Conservation (phyloP, 1,140 invertebrate species). For the Cataglyphis hispanica region DNA sequence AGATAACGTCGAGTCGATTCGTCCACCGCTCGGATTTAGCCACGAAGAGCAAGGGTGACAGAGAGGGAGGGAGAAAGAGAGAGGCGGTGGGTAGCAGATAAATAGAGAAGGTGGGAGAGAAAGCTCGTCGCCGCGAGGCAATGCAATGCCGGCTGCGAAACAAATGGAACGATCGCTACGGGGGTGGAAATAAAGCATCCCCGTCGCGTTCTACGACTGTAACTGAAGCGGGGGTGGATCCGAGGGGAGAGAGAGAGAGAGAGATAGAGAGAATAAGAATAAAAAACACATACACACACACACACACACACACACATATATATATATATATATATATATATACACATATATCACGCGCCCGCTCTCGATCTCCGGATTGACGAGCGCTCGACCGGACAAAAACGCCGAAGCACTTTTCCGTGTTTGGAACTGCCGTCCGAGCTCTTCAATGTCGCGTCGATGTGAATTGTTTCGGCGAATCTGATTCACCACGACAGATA, state of each 20-base stretch:
- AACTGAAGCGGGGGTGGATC: constrained; percentile 36
- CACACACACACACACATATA: no score
- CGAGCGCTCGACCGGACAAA: constrained; percentile 75
- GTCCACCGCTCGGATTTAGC: constrained; percentile 75
- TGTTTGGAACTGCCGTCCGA: constrained; percentile 39
- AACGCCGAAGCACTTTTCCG: constrained; percentile 75
- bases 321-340: no score
- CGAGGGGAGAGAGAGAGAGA: background rate
- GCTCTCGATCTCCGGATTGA: constrained; percentile 78
- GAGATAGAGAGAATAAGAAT: constrained; percentile 36
- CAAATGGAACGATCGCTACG: constrained; percentile 82
- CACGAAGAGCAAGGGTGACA: constrained; percentile 56
- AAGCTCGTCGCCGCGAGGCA: constrained; percentile 78
- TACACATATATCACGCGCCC: no score
- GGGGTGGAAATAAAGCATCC: constrained; percentile 81
- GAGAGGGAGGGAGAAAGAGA: constrained; percentile 46
- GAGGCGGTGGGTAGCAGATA: constrained; percentile 45
- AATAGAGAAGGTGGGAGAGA: constrained; percentile 74
- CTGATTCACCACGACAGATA: constrained; percentile 19
- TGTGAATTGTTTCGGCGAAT: constrained; percentile 29
- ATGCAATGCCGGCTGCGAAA: constrained; percentile 79
- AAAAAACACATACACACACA: constrained; percentile 67
- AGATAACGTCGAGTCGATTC: constrained; percentile 76
- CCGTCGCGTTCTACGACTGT: constrained; percentile 76
- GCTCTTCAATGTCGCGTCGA: constrained; percentile 41